Percentiles rank a stretch among this genome's conserved stretches.
Conservation (phyloP, 2,888 invertebrate genomes). For the Nymphalis c-album region DNA sequence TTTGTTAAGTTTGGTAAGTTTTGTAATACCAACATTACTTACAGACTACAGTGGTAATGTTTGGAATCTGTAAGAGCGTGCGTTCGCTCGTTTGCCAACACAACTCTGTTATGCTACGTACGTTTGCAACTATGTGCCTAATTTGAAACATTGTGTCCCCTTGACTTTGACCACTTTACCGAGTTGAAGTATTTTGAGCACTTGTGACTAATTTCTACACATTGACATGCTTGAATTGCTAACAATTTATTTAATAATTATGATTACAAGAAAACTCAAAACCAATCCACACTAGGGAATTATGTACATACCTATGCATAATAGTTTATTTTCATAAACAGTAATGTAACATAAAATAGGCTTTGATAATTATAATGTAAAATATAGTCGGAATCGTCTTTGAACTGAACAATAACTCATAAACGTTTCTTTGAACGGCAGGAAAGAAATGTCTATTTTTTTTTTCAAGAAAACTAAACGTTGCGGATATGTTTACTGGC, state of each 20-base stretch:
- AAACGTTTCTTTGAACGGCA: constrained; percentile 59
- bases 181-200: constrained; percentile 17
- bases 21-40: constrained; percentile 8
- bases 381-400: constrained; percentile 43
- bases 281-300: background rate
- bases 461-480: constrained; percentile 49
- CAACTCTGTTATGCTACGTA: constrained; percentile 38
- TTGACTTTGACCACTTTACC: constrained; percentile 37
- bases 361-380: constrained; percentile 59
- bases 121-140: constrained; percentile 39
- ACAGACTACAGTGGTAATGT: constrained; percentile 43
- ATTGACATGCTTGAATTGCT: background rate
- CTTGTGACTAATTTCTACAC: constrained; percentile 3
- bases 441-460: constrained; percentile 62
- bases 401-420: constrained; percentile 51
- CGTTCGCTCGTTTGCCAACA: constrained; percentile 36
- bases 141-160: constrained; percentile 33
- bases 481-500: constrained; percentile 55
- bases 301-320: background rate
- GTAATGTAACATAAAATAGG: constrained; percentile 32
- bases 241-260: too few species aligned
- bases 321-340: background rate
- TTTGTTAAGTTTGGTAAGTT: background rate
- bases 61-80: constrained; percentile 57
- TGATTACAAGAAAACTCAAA: background rate